These are phyloP conservation scores for Silurus glanis DNA, from an alignment of 2,113 vertebrate species.

Conservation along the genomic window DNA sequence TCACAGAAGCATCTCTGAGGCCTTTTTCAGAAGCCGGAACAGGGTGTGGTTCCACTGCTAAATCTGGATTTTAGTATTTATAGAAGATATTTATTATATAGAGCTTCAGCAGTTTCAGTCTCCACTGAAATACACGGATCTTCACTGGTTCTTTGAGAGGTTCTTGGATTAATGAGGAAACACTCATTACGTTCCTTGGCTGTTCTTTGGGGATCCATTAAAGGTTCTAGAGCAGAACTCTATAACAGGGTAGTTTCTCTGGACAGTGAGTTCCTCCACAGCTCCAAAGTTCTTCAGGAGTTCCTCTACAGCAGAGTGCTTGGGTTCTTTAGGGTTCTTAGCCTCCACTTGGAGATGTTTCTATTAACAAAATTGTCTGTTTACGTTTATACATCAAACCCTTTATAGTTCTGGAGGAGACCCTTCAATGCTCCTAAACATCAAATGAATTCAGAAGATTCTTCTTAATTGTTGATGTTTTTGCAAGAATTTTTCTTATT, in stretches of 20 bases:
- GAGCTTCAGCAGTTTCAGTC: neutral
- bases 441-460: neutral
- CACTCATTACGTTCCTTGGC: neutral
- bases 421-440: neutral
- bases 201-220: neutral
- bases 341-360: neutral
- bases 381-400: neutral
- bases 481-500: neutral
- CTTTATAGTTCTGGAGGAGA: neutral
- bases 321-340: neutral
- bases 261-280: neutral
- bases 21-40: neutral
- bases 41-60: slow-evolving; percentile 13
- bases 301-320: neutral
- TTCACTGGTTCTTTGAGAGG: neutral
- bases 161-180: neutral
- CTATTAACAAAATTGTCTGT: neutral
- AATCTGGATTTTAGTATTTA: neutral
- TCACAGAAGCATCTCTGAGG: neutral
- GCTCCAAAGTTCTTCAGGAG: neutral
- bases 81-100: neutral
- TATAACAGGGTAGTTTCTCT: neutral
- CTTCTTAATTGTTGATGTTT: neutral
- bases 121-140: neutral
- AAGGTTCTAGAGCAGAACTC: neutral